Conservation (phyloP, 2,888 invertebrate genomes). For the Helicoverpa assulta region DNA sequence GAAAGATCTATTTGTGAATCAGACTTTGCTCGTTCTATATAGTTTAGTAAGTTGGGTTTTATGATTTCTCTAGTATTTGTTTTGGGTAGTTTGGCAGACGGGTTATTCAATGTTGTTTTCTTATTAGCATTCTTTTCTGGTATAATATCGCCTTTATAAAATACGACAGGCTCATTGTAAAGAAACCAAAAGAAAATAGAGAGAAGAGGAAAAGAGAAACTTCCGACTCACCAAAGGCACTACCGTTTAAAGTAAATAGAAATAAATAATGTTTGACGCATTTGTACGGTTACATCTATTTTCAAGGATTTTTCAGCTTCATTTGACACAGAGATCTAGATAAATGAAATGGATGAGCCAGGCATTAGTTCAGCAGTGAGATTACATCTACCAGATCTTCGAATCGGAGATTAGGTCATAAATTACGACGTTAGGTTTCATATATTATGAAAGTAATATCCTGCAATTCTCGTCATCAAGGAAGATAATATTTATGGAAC, state of each 20-base stretch:
- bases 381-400: no score
- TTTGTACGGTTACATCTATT: not conserved
- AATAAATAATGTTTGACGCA: not conserved
- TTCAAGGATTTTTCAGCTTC: not conserved
- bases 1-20: no score
- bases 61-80: no score
- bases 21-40: no score
- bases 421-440: not conserved
- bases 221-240: not conserved
- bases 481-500: not conserved
- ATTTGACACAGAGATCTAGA: not conserved
- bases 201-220: not conserved
- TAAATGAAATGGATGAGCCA: no score
- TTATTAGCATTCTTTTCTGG: no score
- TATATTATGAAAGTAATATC: not conserved
- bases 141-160: not conserved
- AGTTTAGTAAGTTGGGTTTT: no score
- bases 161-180: not conserved
- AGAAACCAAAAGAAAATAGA: not conserved
- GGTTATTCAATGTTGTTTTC: no score
- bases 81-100: no score
- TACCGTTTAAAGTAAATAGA: no score
- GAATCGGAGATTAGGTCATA: no score
- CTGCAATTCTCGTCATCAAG: conserved; percentile 5
- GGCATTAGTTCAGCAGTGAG: no score